phyloP scores from a whole-genome alignment of 2,888 invertebrate species.

The Gandaritis pyraliata region DNA sequence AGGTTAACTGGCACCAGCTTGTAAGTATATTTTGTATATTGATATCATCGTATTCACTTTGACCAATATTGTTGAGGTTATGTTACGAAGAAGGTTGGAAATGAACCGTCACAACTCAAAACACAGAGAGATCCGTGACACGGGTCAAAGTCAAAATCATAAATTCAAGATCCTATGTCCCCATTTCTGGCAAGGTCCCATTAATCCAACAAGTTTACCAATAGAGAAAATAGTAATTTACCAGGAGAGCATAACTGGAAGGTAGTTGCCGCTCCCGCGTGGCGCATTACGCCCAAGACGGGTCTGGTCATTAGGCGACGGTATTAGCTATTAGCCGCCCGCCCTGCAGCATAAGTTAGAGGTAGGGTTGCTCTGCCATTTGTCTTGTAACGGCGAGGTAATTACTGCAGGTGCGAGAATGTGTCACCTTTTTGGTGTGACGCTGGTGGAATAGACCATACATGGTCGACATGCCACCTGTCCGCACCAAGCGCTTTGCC shows the following conservation, averaged over 20 bases:
- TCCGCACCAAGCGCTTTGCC: no score
- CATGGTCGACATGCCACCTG: no score
- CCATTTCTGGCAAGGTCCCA: constrained; percentile 19
- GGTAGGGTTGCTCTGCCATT: constrained; percentile 61
- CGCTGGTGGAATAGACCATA: constrained; percentile 13
- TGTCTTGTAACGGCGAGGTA: constrained; percentile 65
- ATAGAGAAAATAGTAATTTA: constrained; percentile 43
- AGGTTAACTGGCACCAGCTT: no score
- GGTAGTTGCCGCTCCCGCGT: constrained; percentile 63
- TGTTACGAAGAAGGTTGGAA: neutral
- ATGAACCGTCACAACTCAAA: constrained; percentile 27
- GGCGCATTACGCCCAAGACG: constrained; percentile 79
- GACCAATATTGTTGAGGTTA: neutral
- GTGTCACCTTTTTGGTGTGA: constrained; percentile 34
- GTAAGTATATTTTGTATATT: no score
- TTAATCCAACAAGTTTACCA: constrained; percentile 32
- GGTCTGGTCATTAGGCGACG: constrained; percentile 82
- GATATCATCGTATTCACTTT: no score
- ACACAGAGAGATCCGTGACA: constrained; percentile 16
- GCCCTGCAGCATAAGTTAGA: constrained; percentile 72
- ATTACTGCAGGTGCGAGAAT: constrained; percentile 45
- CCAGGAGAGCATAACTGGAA: constrained; percentile 45
- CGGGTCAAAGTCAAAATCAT: constrained; percentile 29
- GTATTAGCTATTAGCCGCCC: constrained; percentile 83
- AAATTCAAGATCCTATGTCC: constrained; percentile 23